Percentiles rank a stretch among this genome's conserved stretches.
Evolutionary conservation across 2,113 vertebrate genomes (phyloP).

Genomic region (Xenopus borealis): DNA sequence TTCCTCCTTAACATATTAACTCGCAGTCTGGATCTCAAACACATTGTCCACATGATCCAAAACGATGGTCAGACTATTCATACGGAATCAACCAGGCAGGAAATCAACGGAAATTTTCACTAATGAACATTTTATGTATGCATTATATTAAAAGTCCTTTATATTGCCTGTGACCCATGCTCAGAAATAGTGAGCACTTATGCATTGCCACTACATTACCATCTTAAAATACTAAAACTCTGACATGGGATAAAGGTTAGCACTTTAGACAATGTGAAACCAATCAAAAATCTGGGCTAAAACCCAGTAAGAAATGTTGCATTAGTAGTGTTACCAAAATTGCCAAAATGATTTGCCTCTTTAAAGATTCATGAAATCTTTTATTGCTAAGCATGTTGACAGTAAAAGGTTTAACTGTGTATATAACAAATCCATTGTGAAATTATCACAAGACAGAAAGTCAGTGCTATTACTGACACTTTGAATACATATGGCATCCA

Average conservation of each 20-base stretch:
- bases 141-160: neutral
- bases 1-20: constrained; percentile 75
- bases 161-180: constrained; percentile 20
- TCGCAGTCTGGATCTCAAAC: constrained; percentile 79
- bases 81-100: neutral
- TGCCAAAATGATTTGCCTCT: neutral
- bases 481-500: too few species aligned
- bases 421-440: too few species aligned
- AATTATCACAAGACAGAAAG: too few species aligned
- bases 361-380: neutral
- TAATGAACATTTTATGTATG: neutral
- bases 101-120: constrained; percentile 8
- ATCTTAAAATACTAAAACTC: neutral
- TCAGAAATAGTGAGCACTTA: neutral
- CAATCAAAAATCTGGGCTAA: neutral
- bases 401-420: neutral
- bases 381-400: neutral
- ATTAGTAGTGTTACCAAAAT: neutral
- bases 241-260: neutral
- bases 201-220: neutral
- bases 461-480: too few species aligned
- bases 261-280: neutral
- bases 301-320: neutral
- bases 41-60: constrained; percentile 77
- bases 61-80: constrained; percentile 57